These are phyloP conservation scores for Peromyscus californicus DNA, from an alignment of 2,113 vertebrate genomes.

Conservation along the genomic window DNA sequence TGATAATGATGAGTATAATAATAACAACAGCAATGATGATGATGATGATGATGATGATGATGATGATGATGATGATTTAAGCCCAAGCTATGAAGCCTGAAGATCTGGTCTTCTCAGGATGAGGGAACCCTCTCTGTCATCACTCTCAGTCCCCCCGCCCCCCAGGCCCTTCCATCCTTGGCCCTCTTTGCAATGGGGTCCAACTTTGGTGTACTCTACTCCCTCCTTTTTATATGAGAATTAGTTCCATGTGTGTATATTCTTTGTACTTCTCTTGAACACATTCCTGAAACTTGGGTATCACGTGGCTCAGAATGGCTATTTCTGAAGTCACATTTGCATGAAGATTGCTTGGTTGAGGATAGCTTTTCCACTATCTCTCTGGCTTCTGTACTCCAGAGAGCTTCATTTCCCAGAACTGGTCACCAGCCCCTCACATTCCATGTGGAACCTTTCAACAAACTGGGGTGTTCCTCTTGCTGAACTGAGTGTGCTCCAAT, in stretches of 20 bases:
- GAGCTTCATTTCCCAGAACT: not conserved
- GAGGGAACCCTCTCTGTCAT: not conserved
- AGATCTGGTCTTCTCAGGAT: not conserved
- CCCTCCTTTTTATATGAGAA: not conserved
- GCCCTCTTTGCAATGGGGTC: not conserved
- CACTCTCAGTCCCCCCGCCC: too few species aligned
- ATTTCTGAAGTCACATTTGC: not conserved
- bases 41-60: too few species aligned
- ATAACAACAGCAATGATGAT: too few species aligned
- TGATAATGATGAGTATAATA: too few species aligned
- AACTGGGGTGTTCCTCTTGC: not conserved
- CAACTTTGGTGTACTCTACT: not conserved
- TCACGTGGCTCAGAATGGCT: not conserved
- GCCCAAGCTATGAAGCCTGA: too few species aligned
- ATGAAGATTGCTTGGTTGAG: not conserved
- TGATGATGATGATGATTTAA: too few species aligned
- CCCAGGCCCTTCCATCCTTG: not conserved
- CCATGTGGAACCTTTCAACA: not conserved
- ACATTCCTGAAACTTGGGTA: not conserved
- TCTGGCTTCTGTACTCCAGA: not conserved
- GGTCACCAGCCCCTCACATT: not conserved
- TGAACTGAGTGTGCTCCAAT: not conserved
- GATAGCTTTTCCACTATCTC: not conserved
- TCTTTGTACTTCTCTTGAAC: not conserved
- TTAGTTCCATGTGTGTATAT: not conserved